These are phyloP conservation scores for Octonoba sinensis DNA, from an alignment of 2,888 invertebrate species.

Conservation along the genomic window DNA sequence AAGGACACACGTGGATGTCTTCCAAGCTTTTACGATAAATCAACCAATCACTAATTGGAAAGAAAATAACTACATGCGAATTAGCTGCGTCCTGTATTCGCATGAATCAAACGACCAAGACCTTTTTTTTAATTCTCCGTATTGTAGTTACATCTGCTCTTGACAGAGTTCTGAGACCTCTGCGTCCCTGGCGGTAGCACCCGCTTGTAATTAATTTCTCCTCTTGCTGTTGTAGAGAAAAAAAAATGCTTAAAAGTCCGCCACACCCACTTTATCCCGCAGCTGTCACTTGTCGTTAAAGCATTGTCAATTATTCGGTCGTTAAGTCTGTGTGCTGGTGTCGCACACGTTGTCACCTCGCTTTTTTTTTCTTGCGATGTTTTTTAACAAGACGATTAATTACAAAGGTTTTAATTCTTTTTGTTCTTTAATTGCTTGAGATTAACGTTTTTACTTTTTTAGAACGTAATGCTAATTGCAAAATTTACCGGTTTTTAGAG, in stretches of 20 bases:
- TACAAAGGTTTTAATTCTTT: too few relatives aligned
- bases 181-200: neutral
- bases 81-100: too few relatives aligned
- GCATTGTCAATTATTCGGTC: conserved; percentile 6
- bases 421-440: too few relatives aligned
- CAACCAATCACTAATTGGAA: conserved; percentile 22
- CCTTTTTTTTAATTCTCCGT: too few relatives aligned
- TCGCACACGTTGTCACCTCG: too few relatives aligned
- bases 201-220: conserved; percentile 40
- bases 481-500: too few relatives aligned
- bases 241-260: conserved; percentile 2
- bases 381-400: too few relatives aligned
- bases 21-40: neutral
- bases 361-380: too few relatives aligned
- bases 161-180: conserved; percentile 4
- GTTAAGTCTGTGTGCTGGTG: neutral
- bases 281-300: conserved; percentile 23
- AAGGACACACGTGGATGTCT: conserved; percentile 15
- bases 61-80: conserved; percentile 4
- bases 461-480: too few relatives aligned
- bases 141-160: neutral
- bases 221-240: conserved; percentile 4
- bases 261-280: conserved; percentile 24
- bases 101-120: too few relatives aligned
- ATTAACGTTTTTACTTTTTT: too few relatives aligned